These are phyloP conservation scores for Raillietiella orientalis DNA, from an alignment of 2,888 invertebrate species.

Conservation along the genomic window DNA sequence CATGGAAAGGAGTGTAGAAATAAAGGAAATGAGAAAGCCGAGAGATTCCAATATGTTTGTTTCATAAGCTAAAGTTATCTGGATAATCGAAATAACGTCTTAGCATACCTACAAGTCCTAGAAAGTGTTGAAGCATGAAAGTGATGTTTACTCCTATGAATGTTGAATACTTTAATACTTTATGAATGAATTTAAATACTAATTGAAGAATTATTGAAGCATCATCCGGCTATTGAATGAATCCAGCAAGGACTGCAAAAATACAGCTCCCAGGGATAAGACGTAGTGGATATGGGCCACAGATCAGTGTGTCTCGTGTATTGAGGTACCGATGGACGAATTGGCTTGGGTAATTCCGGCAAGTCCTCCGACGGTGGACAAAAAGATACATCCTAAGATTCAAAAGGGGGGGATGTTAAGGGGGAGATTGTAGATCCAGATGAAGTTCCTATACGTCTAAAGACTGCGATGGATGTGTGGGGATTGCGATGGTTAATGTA, in stretches of 20 bases:
- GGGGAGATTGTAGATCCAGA: constrained; percentile 26
- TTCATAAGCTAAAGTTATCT: constrained; percentile 27
- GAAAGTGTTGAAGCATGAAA: constrained; percentile 45
- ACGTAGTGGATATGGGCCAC: constrained; percentile 56
- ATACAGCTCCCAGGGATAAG: constrained; percentile 40
- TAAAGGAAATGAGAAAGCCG: constrained; percentile 26
- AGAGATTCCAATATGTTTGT: constrained; percentile 28
- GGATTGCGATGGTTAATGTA: constrained; percentile 55
- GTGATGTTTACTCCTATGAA: constrained; percentile 44
- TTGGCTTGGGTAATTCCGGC: constrained; percentile 27
- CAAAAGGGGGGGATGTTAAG: constrained; percentile 25
- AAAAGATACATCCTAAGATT: constrained; percentile 36
- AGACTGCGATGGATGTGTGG: constrained; percentile 55
- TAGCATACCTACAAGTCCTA: constrained; percentile 33
- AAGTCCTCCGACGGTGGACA: constrained; percentile 40
- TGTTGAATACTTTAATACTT: constrained; percentile 33
- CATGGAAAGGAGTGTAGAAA: constrained; percentile 23
- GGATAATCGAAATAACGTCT: constrained; percentile 41
- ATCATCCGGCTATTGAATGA: no score
- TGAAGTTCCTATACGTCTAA: constrained; percentile 36
- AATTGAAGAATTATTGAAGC: constrained; percentile 28
- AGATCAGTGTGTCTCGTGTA: constrained; percentile 56
- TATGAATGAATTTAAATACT: constrained; percentile 23
- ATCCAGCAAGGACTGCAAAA: constrained; percentile 38
- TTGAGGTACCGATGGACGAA: constrained; percentile 35